Base-by-base conservation (phyloP, 2,113 vertebrate species). In the Todiramphus chloris region DNA sequence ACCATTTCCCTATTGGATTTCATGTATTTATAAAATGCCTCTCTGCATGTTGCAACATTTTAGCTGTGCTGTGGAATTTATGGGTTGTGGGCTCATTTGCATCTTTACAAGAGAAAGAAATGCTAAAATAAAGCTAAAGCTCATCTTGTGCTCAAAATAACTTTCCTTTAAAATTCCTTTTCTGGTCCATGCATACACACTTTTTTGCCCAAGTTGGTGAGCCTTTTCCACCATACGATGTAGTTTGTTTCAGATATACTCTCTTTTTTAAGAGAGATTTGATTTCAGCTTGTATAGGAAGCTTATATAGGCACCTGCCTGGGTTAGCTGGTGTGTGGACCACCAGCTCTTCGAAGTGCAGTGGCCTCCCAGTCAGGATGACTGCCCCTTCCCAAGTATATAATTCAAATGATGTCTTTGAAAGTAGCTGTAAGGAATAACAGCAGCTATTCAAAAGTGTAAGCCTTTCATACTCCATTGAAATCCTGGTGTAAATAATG, bases 21-120 rank as follows among this genome's bases (percentile, higher is more conserved):
- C 66, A 85, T 48, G 50, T 87, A 68, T 83, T 85, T 90, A 56
- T 79, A 87, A 91, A 97, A 72, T 72, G 33, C 62, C 25, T 93
- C 95, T 92, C 63, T 85, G 50, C 67, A 28, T 85, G 70, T 51
- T 69, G 78, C 72, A 92, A 41, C n/a, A 44, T 88, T 92, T 92
- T 74, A 85, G 30, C 58, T 53, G 35, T 76, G 74, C 11, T 44
- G 35, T 90, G 55, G 67, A 83, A 88, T 86, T 88, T 66, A 89
- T 11, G 33, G 48, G 11, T 27, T 90, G 37, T 73, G 17, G n/a
- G 55, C 55, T 94, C 44, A 93, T 93, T 79, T 94, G 31, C 88
- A 77, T 94, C 75, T 41, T 85, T 80, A 23, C 25, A 30, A 80
- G 75, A 77, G 75, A 86, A 80, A 90, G 35, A 62, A 83, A 9